Evolutionary conservation across 2,113 vertebrate genomes (phyloP), one percentile per base, ranked within the genome.

Genomic region (Okapia johnstoni): DNA sequence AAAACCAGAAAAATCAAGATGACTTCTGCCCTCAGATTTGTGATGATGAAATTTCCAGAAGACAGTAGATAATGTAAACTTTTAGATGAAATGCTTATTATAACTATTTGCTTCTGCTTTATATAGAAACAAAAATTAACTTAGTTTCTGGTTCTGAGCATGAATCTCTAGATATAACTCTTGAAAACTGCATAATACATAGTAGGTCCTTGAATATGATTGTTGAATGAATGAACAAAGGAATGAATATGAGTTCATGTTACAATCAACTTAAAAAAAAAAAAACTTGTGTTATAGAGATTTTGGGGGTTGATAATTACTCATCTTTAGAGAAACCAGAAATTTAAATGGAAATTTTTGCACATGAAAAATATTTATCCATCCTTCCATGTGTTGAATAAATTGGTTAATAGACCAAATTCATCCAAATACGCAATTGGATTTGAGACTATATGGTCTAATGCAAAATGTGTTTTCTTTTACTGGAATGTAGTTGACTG

Each of bases 251-350:
- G 52, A 95, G 81, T 54, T 76, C 50, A 84, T 87, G 19, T 52
- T 97, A 70, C 13, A 66, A 73, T 70, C 77, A 48, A 93, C 46
- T 87, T 92, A 83, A 50, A 76, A 97, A 97, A 95, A 33, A 76
- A 94, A n/a, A 73, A 16, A 40, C 12, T 33, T 58, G 14, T 90
- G 26, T 12, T 95, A 52, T 97, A 21, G 26, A 95, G 60, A 90
- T 40, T 54, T 84, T 61, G 92, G 36, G 8, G 48, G 92, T 87
- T 43, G 85, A 60, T 93, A 94, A 88, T 70, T 85, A 96, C 26
- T 77, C 4, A 96, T 88, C 21, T 90, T 96, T 54, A 79, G 79
- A 87, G 60, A 89, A 92, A 94, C 80, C 19, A 79, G 89, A 92
- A 26, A 86, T 40, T 89, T 94, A 30, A n/a, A 2, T 85, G 17